A percentile compares a stretch with the other conserved stretches of the same genome.
These are phyloP conservation scores for Muscicapa adusta DNA, from an alignment of 2,113 vertebrate genomes.

Conservation along the genomic window DNA sequence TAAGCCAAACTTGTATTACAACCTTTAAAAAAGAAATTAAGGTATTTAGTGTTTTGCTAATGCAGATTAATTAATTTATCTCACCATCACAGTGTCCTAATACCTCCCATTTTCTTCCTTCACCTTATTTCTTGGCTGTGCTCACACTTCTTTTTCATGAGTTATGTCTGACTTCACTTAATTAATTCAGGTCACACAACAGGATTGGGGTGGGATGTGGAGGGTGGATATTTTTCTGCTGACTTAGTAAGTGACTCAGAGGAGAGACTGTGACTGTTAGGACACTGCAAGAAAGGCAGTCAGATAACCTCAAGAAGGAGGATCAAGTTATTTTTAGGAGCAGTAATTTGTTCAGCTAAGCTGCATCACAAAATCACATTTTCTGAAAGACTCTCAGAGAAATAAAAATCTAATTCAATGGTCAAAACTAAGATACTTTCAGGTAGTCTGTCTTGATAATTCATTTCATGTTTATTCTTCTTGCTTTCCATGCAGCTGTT, in stretches of 20 bases:
- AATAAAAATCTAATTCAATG: neutral
- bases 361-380: neutral
- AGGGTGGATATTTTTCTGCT: neutral
- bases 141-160: neutral
- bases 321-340: neutral
- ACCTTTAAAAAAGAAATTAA: neutral
- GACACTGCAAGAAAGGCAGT: neutral
- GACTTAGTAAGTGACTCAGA: neutral
- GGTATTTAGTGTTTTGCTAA: neutral
- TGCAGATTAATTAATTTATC: neutral
- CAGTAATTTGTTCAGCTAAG: neutral
- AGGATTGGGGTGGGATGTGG: neutral
- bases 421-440: neutral
- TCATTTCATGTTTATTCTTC: neutral
- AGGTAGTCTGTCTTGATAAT: neutral
- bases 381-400: neutral
- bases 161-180: neutral
- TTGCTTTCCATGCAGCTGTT: neutral
- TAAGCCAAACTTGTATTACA: neutral
- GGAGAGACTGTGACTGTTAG: neutral
- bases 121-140: neutral
- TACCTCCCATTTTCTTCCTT: neutral
- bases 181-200: neutral
- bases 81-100: neutral
- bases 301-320: neutral